Evolutionary conservation across 2,113 vertebrate species (phyloP).

Genomic region (Mionectes macconnelli): DNA sequence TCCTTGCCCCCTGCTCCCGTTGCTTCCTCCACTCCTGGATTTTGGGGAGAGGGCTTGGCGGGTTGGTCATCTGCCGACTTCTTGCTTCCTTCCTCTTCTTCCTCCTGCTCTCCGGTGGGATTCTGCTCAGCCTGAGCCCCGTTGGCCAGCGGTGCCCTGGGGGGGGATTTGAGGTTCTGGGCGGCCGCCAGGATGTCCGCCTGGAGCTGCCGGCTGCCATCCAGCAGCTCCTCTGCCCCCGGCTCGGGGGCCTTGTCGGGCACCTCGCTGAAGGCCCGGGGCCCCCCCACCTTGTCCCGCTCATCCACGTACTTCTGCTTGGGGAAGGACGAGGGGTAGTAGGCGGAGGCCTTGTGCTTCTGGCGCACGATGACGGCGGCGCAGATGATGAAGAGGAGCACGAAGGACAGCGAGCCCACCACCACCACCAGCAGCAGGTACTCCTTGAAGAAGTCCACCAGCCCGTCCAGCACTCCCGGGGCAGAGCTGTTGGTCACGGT

Average conservation of each 20-base stretch:
- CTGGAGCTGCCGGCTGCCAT: constrained; percentile 81
- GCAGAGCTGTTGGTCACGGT: constrained; percentile 79
- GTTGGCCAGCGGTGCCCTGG: constrained; percentile 68
- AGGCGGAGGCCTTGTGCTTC: constrained; percentile 90
- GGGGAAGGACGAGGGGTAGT: constrained; percentile 88
- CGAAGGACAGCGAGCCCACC: constrained; percentile 86
- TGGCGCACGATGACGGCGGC: constrained; percentile 88
- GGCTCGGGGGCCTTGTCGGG: constrained; percentile 67
- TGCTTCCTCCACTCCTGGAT: fast-evolving
- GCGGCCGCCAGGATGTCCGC: constrained; percentile 79
- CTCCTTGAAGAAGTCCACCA: constrained; percentile 89
- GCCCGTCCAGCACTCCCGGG: constrained; percentile 74
- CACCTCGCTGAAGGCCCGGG: constrained; percentile 74
- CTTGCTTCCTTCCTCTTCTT: neutral
- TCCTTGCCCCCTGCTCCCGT: neutral
- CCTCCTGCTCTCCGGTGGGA: neutral
- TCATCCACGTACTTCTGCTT: constrained; percentile 83
- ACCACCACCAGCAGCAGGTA: constrained; percentile 89
- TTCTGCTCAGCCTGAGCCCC: constrained; percentile 34
- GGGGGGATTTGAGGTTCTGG: constrained; percentile 83
- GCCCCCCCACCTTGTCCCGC: constrained; percentile 70
- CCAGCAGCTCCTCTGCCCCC: constrained; percentile 63
- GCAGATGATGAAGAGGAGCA: constrained; percentile 91
- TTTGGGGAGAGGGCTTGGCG: neutral
- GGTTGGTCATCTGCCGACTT: neutral